Conservation (phyloP, 2,888 invertebrate genomes). For the Hartigia nigra region DNA sequence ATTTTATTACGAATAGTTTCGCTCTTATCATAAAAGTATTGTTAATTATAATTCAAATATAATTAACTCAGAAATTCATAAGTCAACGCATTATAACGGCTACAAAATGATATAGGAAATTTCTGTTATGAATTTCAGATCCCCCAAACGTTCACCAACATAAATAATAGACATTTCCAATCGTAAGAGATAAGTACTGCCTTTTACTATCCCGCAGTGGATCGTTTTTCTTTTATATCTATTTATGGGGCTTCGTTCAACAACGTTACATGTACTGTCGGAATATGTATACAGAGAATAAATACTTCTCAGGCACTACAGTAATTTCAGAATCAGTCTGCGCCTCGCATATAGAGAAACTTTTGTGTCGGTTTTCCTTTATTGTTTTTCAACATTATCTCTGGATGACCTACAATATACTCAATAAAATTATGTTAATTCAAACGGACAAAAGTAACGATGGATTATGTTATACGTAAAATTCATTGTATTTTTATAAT, state of each 20-base stretch:
- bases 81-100: no score
- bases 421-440: not conserved
- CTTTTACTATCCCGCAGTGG: conserved; percentile 14
- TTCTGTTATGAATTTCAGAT: conserved; percentile 14
- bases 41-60: not conserved
- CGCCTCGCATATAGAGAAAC: conserved; percentile 15
- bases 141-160: conserved; percentile 15
- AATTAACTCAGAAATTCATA: no score
- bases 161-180: conserved; percentile 8
- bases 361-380: conserved; percentile 4
- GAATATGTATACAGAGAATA: conserved; percentile 23
- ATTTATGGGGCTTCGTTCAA: conserved; percentile 11
- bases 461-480: not conserved
- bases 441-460: not conserved
- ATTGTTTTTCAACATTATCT: not conserved
- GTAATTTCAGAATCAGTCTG: conserved; percentile 26
- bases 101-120: not conserved
- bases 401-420: not conserved
- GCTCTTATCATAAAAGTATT: not conserved
- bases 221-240: conserved; percentile 13
- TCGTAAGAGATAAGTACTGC: conserved; percentile 16
- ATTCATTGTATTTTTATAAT: not conserved
- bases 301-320: conserved; percentile 27
- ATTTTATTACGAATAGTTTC: not conserved
- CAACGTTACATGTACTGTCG: conserved; percentile 17